These are phyloP conservation scores for Glaucomys volans DNA, from an alignment of 2,113 vertebrate genomes.

Conservation along the genomic window DNA sequence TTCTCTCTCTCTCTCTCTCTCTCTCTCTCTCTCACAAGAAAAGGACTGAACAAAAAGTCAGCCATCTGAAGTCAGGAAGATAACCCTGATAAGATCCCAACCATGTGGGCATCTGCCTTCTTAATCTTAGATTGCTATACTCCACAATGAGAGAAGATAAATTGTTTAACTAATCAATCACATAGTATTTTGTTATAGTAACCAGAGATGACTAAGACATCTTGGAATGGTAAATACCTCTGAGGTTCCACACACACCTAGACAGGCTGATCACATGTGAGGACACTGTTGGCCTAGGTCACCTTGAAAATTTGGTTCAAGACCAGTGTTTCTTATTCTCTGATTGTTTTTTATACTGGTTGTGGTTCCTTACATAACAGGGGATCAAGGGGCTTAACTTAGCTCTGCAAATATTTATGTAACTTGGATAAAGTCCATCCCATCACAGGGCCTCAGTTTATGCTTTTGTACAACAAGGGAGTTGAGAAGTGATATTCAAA, in stretches of 20 bases:
- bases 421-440: not conserved
- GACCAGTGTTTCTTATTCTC: not conserved
- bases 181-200: not conserved
- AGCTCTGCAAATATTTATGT: not conserved
- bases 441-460: slow-evolving; percentile 2
- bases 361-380: not conserved
- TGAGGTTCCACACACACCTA: not conserved
- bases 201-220: not conserved
- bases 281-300: not conserved
- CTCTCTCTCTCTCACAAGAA: too few species aligned
- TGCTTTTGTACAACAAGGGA: not conserved
- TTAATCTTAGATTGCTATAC: not conserved
- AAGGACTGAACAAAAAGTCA: not conserved
- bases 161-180: not conserved
- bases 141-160: not conserved
- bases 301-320: not conserved
- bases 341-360: not conserved
- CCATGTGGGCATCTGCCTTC: not conserved
- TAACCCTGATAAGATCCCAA: not conserved
- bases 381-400: not conserved
- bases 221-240: not conserved
- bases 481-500: not conserved
- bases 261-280: not conserved
- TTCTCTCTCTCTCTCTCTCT: not conserved
- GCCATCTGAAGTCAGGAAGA: not conserved